Conservation (phyloP, 23 tunicate species). For the Diplosoma virens region DNA sequence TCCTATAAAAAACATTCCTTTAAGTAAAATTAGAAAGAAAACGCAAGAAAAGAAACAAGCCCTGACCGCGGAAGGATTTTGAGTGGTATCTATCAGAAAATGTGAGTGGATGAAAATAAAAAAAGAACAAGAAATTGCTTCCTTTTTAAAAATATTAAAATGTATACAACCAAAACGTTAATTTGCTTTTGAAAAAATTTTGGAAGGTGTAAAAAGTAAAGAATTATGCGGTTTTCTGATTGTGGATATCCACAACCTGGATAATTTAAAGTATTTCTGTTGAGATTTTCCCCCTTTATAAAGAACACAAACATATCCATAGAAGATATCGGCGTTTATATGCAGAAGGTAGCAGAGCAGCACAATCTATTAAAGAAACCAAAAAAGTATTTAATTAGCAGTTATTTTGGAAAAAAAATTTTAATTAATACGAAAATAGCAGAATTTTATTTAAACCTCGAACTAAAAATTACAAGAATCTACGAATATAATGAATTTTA, state of each 20-base stretch:
- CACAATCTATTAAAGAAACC: neutral
- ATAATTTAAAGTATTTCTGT: too few relatives aligned
- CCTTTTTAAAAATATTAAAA: neutral
- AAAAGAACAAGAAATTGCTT: neutral
- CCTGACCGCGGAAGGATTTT: neutral
- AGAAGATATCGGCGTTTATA: too few relatives aligned
- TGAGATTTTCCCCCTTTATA: too few relatives aligned
- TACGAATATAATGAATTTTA: neutral
- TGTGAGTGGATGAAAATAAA: neutral
- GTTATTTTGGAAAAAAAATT: slow-evolving; percentile 1
- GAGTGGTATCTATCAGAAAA: neutral
- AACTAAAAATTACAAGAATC: neutral
- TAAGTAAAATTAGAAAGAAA: neutral
- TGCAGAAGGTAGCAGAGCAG: too few relatives aligned
- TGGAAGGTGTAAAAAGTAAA: neutral
- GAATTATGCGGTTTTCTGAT: neutral
- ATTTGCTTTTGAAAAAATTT: neutral
- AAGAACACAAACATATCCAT: too few relatives aligned
- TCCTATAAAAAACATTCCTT: neutral
- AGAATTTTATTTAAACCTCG: neutral
- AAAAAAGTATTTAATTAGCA: neutral
- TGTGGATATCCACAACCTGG: neutral
- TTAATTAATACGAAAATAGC: neutral
- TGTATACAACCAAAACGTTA: neutral
- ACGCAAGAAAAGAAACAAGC: neutral